Evolutionary conservation across 2,797 vertebrate genomes (phyloP).

Genomic region (Sebastes melanostomus): DNA sequence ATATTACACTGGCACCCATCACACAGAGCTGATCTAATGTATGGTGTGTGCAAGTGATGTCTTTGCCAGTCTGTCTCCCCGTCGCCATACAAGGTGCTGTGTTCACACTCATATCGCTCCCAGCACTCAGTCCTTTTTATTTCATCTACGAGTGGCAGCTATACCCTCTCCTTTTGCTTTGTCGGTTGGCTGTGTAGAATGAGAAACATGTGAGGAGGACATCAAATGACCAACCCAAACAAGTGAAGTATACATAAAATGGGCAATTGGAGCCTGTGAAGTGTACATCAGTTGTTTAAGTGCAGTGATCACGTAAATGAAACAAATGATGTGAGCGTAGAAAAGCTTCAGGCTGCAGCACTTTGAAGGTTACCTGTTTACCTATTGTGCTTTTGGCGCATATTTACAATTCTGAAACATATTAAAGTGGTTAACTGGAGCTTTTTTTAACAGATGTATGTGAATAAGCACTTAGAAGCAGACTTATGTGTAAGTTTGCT

Average conservation of each 20-base stretch:
- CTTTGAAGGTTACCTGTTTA: conserved; percentile 44
- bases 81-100: conserved; percentile 23
- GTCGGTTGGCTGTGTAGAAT: conserved; percentile 24
- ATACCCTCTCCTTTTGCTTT: conserved; percentile 42
- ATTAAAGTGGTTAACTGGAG: not conserved
- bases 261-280: conserved; percentile 48
- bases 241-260: conserved; percentile 65
- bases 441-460: not conserved
- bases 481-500: conserved; percentile 3
- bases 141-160: conserved; percentile 48
- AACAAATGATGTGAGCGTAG: conserved; percentile 11
- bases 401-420: not conserved
- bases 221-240: conserved; percentile 52
- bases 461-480: not conserved
- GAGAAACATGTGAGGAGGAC: conserved; percentile 39
- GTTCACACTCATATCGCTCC: conserved; percentile 37
- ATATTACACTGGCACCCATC: conserved; percentile 19
- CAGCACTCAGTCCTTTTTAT: conserved; percentile 17
- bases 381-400: not conserved
- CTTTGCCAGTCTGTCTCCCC: conserved; percentile 27
- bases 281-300: conserved; percentile 56
- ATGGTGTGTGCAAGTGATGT: conserved; percentile 18
- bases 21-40: conserved; percentile 28
- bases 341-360: conserved; percentile 19
- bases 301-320: conserved; percentile 49